phyloP scores from a whole-genome alignment of 2,113 vertebrate genomes.

The Pogonocichla stellata region DNA sequence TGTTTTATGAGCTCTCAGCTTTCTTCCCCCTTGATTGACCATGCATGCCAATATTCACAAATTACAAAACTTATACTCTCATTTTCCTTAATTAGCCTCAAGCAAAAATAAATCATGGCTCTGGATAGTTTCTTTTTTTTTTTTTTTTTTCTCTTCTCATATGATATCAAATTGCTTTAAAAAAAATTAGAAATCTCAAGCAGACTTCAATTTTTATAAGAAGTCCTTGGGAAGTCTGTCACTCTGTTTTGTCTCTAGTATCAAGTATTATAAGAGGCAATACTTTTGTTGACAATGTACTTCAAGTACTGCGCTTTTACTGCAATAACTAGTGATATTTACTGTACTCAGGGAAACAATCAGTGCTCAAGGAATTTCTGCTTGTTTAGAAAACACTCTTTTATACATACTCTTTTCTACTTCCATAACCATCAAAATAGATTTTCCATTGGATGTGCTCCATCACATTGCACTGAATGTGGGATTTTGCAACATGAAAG shows the following conservation, averaged over 20 bases:
- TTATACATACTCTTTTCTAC: neutral
- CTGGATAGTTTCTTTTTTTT: neutral
- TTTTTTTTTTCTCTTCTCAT: neutral
- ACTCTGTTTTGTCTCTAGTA: neutral
- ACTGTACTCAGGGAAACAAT: neutral
- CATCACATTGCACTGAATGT: neutral
- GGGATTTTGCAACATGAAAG: neutral
- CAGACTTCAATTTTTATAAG: neutral
- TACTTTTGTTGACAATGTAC: neutral
- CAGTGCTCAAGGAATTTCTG: neutral
- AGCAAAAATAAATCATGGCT: constrained; percentile 45
- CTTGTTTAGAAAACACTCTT: neutral
- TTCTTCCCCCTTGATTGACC: constrained; percentile 58
- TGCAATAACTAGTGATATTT: neutral
- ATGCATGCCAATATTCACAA: constrained; percentile 48
- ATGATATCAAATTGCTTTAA: neutral
- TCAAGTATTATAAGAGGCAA: neutral
- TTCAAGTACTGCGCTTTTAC: neutral
- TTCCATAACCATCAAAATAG: neutral
- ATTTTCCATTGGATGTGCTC: neutral
- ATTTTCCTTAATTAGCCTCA: constrained; percentile 45
- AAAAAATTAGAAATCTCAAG: neutral
- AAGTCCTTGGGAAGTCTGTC: neutral
- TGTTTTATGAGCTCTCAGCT: constrained; percentile 37
- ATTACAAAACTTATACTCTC: constrained; percentile 39